phyloP scores from a whole-genome alignment of 2,113 vertebrate genomes.

The Paradoxurus hermaphroditus region DNA sequence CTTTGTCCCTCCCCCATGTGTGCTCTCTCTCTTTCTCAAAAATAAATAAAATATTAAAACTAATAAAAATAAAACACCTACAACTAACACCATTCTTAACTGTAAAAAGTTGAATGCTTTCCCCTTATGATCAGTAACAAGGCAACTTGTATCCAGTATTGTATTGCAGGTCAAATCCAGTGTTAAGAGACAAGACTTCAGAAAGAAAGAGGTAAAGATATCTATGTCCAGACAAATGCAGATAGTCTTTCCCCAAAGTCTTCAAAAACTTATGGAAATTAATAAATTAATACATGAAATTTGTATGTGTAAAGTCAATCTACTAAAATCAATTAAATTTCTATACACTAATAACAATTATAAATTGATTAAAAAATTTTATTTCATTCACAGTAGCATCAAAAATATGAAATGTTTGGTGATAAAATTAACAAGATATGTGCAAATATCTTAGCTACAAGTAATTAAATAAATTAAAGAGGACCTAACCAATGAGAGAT shows the following conservation, averaged over 20 bases:
- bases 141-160: not conserved
- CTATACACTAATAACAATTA: not conserved
- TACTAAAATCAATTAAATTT: not conserved
- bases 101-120: not conserved
- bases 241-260: not conserved
- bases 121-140: not conserved
- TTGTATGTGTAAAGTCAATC: not conserved
- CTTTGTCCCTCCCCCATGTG: too few species aligned
- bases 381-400: not conserved
- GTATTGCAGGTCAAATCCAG: not conserved
- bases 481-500: not conserved
- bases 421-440: not conserved
- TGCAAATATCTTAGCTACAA: not conserved
- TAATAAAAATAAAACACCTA: not conserved
- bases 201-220: not conserved
- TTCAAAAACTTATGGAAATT: not conserved
- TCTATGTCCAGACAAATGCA: not conserved
- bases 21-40: too few species aligned
- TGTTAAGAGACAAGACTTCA: not conserved
- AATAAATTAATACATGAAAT: not conserved
- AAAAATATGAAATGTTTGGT: slow-evolving; percentile 13
- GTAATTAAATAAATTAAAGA: slow-evolving; percentile 10
- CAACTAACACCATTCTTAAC: not conserved
- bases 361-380: not conserved
- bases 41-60: too few species aligned